phyloP scores from a whole-genome alignment of 2,113 vertebrate genomes.

The Mesocricetus auratus region DNA sequence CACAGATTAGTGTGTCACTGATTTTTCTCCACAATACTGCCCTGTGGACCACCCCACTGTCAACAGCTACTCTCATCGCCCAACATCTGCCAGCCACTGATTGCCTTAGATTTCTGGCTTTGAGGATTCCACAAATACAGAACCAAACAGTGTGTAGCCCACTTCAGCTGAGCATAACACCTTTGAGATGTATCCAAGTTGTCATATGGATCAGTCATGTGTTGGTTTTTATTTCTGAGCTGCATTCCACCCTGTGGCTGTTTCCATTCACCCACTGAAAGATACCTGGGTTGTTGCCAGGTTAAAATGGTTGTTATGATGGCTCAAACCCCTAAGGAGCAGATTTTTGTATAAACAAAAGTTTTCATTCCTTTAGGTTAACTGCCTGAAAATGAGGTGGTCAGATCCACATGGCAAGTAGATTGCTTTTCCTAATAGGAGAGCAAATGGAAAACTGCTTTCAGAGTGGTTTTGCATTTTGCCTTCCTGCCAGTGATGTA shows the following conservation, averaged over 20 bases:
- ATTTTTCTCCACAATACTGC: neutral
- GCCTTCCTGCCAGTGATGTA: neutral
- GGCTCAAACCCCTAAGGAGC: neutral
- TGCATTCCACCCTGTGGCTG: neutral
- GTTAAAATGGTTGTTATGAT: neutral
- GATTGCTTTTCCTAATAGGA: neutral
- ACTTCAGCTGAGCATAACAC: neutral
- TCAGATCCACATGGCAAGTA: slow-evolving; percentile 8
- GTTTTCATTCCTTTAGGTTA: slow-evolving; percentile 28
- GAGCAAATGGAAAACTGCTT: neutral
- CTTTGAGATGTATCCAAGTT: neutral
- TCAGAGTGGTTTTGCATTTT: neutral
- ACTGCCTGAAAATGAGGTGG: slow-evolving; percentile 35
- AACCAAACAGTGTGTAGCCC: neutral
- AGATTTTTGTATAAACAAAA: slow-evolving; percentile 26
- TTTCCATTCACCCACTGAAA: neutral
- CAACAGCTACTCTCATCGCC: neutral
- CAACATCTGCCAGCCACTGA: neutral
- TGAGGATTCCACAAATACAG: neutral
- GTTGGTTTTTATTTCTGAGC: neutral
- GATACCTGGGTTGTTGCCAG: neutral
- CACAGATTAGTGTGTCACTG: neutral
- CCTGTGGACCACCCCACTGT: neutral
- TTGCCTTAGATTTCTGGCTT: neutral
- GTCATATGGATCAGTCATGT: neutral